phyloP scores from a whole-genome alignment of 2,888 invertebrate genomes.

The Orthosia gracilis region DNA sequence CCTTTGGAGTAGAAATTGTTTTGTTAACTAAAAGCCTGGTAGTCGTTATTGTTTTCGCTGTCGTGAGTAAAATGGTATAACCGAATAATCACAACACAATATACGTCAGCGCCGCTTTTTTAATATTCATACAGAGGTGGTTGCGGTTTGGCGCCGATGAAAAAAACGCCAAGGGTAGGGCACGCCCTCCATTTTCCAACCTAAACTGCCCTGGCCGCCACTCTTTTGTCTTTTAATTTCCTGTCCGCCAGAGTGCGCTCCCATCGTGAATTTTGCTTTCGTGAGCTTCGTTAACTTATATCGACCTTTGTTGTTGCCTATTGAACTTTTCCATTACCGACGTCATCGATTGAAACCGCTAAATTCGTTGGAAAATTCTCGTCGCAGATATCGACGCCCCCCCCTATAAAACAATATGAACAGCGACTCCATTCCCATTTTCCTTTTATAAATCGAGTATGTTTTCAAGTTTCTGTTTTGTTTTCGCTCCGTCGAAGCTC shows the following conservation, averaged over 20 bases:
- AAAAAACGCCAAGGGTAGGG: conserved; percentile 79
- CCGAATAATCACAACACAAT: conserved; percentile 48
- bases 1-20: not conserved
- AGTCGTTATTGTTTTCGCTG: conserved; percentile 23
- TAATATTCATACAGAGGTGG: conserved; percentile 77
- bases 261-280: conserved; percentile 89
- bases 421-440: conserved; percentile 78
- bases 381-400: conserved; percentile 76
- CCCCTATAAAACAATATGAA: conserved; percentile 76
- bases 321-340: conserved; percentile 90
- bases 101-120: conserved; percentile 62
- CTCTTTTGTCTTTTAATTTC: conserved; percentile 91
- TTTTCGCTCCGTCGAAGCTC: conserved; percentile 74
- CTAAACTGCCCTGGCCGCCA: conserved; percentile 86
- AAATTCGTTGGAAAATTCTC: conserved; percentile 87
- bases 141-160: conserved; percentile 77
- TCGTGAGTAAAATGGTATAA: conserved; percentile 33
- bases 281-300: conserved; percentile 90
- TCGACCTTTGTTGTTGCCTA: conserved; percentile 89
- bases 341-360: conserved; percentile 88
- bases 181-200: conserved; percentile 87
- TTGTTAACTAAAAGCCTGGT: not conserved
- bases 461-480: conserved; percentile 80
- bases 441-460: conserved; percentile 81
- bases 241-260: conserved; percentile 86